Base-by-base conservation (phyloP, 2,888 invertebrate species). In the Hoplodrina ambigua region DNA sequence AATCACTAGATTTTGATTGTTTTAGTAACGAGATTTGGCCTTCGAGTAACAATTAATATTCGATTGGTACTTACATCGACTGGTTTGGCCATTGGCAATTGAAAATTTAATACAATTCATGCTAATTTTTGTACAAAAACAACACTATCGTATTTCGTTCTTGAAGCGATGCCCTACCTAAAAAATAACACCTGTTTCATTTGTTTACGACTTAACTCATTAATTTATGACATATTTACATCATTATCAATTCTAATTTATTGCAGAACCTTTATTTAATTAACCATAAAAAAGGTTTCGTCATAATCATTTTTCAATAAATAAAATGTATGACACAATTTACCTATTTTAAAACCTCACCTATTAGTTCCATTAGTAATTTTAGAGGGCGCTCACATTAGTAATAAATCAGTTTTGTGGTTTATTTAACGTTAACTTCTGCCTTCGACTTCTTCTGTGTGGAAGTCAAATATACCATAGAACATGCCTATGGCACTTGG, bases 221-320 rank as follows among this genome's bases (percentile, higher is more conserved):
- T 46, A 37, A 46, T 33, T 17, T 72, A 19, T 7, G 15, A 13
- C 19, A 30, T 30, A 25, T 46, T 60, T 41, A 60, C 54, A 30
- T 20, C 30, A 46, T 41, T 7, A 46, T 66, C 4, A 33, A 17
- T 30, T 5, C 15, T 33, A 46, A 56, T 4, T n/a, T 10, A 6
- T 20, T 25, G 13, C 20, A 17, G 4, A 17, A 44, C 4, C 15
- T 20, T 46, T 19, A 49, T 49, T 30, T 49, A 54, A 41, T 54
- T 52, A 30, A 56, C 30, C 25, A 49, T 52, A 63, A 30, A 50
- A 75, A 46, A 75, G 13, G 13, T 46, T 19, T 13, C 1, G 15
- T 10, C 30, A 3, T 46, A 54, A 69, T 59, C 46, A 50, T n/a
- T 61, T 37, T n/a, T 17, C 17, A n/a, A 52, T 61, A 65, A 56